Conservation (phyloP, 2,888 invertebrate species). For the Mallateleia sp. region DNA sequence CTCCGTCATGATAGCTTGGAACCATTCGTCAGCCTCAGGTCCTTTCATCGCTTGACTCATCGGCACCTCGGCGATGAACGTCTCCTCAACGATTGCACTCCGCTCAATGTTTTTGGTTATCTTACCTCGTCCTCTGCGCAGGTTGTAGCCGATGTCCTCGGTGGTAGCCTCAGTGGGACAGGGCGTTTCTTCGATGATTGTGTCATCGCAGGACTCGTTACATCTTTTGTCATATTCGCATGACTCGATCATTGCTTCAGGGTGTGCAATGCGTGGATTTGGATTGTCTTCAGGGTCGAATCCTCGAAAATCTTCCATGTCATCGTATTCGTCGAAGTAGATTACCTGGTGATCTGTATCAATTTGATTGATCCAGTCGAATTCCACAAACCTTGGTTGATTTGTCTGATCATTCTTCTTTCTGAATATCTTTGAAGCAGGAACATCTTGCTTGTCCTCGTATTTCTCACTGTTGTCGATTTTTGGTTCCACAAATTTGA, state of each 20-base stretch:
- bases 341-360: too few species aligned
- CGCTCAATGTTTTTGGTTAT: not conserved
- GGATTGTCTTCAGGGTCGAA: not conserved
- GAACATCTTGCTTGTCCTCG: not conserved
- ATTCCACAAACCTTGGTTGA: not conserved
- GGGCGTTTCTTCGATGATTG: not conserved
- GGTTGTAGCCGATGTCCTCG: not conserved
- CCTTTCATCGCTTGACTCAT: slow-evolving; percentile 21
- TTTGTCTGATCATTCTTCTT: not conserved
- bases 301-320: slow-evolving; percentile 12
- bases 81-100: not conserved
- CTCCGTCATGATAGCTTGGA: slow-evolving; percentile 20
- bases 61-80: slow-evolving; percentile 24
- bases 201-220: not conserved
- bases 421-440: not conserved
- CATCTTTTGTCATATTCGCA: not conserved
- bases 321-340: too few species aligned
- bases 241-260: not conserved
- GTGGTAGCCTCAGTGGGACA: not conserved
- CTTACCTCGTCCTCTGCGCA: not conserved
- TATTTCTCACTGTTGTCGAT: not conserved
- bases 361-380: not conserved
- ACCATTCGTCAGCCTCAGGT: slow-evolving; percentile 40
- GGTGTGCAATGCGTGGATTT: not conserved
- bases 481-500: slow-evolving; percentile 2